Percentiles rank a stretch among this genome's conserved stretches.
phyloP scores from a whole-genome alignment of 2,113 vertebrate species.

The Tragelaphus imberbis region DNA sequence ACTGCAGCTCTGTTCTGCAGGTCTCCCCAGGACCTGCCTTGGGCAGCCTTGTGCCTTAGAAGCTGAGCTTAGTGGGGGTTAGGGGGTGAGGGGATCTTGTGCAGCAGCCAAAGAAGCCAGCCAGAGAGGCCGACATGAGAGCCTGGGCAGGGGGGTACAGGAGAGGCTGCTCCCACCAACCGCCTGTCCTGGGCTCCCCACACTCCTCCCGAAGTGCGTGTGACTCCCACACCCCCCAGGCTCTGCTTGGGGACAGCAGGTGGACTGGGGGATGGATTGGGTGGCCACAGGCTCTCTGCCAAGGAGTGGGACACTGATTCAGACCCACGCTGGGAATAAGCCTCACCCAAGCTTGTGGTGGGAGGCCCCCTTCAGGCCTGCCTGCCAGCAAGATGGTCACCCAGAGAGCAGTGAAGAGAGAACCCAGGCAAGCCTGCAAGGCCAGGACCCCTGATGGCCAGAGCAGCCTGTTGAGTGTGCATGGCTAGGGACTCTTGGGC shows the following conservation, averaged over 20 bases:
- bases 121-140: background rate
- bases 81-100: background rate
- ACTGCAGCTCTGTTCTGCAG: background rate
- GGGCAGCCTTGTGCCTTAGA: background rate
- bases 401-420: background rate
- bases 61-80: background rate
- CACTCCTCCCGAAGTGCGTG: rapidly evolving
- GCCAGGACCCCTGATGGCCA: background rate
- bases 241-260: too few species aligned
- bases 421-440: background rate
- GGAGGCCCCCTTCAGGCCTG: background rate
- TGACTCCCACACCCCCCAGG: background rate
- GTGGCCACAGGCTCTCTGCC: background rate
- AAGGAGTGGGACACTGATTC: background rate
- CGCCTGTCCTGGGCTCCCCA: background rate
- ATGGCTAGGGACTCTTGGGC: background rate
- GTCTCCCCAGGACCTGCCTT: background rate
- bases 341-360: rapidly evolving
- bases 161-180: background rate
- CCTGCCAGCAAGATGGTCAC: background rate
- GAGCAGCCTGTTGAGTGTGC: background rate
- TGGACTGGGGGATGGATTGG: background rate
- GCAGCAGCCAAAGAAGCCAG: background rate
- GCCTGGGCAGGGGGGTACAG: background rate
- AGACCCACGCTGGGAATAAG: background rate